Base-by-base conservation (phyloP, 2,888 invertebrate species). In the Sycophila texana region DNA sequence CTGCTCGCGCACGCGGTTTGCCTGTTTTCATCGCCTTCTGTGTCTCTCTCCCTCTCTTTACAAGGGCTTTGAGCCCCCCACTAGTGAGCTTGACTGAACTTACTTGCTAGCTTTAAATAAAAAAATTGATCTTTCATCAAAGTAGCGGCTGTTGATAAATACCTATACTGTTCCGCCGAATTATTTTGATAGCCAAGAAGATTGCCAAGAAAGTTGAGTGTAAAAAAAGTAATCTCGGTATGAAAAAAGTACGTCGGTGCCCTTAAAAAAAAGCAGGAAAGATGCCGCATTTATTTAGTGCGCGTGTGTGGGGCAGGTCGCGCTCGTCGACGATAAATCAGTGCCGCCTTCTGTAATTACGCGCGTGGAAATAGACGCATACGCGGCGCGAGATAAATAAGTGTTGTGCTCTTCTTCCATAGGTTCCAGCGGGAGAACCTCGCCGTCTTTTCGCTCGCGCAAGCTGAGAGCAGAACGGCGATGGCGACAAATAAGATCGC, bases 261-360 rank as follows among this genome's bases (percentile, higher is more conserved):
- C n/a, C n/a, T n/a, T n/a, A n/a, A n/a, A n/a, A n/a, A n/a, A n/a
- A n/a, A n/a, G n/a, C n/a, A n/a, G n/a, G n/a, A n/a, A 51, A 74
- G 58, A 58, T 53, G 26, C 30, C 65, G 74, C 74, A 72, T 68
- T 82, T 82, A 79, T 82, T 82, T 78, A 79, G 71, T 80, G 80
- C 76, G 82, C 77, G 77, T 61, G 82, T 61, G 82, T 83, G 81
- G 82, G 83, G 83, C 82, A 83, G 84, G 84, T 85, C 85, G 39
- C 39, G 10, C 39, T 39, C 10, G 39, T 39, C 80, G 79, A 79
- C 82, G 76, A 84, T 84, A 84, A 84, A 84, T 83, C 83, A 83
- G 70, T 77, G 70, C 66, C 75, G 74, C 80, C 81, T 81, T 80
- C 79, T 76, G 80, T 79, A 83, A 83, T 84, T 83, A 83, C 82